Evolutionary conservation across 37 sponge, comb jelly and placozoan genomes (phyloP), one percentile per base, ranked within the genome.

Genomic region (Spongilla lacustris): DNA sequence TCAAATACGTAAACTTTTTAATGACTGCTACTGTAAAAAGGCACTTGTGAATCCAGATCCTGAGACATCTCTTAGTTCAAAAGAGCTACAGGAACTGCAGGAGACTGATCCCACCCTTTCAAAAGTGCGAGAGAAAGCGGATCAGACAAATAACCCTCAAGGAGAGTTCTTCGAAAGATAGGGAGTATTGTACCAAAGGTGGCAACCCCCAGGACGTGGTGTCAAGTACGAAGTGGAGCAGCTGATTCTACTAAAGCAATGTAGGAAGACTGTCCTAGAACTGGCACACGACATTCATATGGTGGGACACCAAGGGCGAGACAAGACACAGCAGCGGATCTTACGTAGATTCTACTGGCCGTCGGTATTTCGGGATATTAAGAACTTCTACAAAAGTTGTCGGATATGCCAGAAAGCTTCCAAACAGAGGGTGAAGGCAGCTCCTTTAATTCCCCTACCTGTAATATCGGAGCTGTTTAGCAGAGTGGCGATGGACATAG

Each of bases 401-500:
- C 29, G 29, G 0, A 68, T 50, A 25, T 85, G 91, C 46, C 91
- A 85, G 66, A 29, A 78, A n/a, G 10, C 82, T 34, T 37, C 68
- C 28, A 24, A 27, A 28, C 69, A 50, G 29, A 73, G 67, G 50
- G 23, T 17, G 37, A 26, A 22, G 25, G n/a, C 11, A 86, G 91
- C 86, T 14, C 86, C 91, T 35, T 8, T 90, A 49, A 73, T 81
- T 46, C 82, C 86, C n/a, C 41, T 90, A 29, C 91, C 91, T 10
- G 31, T 85, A 5, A 71, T 85, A 27, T 71, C 26, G 12, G 50
- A 75, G 36, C 86, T 86, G 75, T 90, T 85, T 72, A 48, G 49
- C 35, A 48, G 82, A 30, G 80, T 90, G 32, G 91, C 86, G 9
- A 90, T 85, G 81, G 91, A 90, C 77, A 80, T 85, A 26, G 83